Evolutionary conservation across 2,797 vertebrate genomes (phyloP).

Genomic region (Telmatherina bonti): DNA sequence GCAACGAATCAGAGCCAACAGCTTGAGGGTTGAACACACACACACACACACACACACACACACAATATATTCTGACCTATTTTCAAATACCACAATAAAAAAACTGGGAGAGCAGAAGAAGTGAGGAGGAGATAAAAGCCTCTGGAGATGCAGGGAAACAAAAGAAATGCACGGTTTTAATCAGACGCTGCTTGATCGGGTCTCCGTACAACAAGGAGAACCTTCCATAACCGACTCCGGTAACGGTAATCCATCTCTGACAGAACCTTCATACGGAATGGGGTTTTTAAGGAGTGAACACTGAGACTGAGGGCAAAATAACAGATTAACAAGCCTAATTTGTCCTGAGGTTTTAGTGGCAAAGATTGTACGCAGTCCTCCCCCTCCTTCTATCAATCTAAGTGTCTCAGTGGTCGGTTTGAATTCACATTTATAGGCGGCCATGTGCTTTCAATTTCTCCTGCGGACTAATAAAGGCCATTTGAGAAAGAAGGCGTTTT

Average conservation of each 20-base stretch:
- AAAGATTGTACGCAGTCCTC: conserved; percentile 68
- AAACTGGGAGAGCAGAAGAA: conserved; percentile 5
- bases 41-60: conserved; percentile 32
- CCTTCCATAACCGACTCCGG: conserved; percentile 48
- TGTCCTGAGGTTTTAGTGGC: conserved; percentile 82
- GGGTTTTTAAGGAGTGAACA: conserved; percentile 51
- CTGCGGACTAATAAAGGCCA: conserved; percentile 73
- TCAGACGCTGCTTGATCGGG: neutral
- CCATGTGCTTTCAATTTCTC: conserved; percentile 82
- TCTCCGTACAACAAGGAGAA: conserved; percentile 2
- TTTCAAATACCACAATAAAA: conserved; percentile 51
- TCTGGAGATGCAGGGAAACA: conserved; percentile 7
- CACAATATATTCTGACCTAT: too few species aligned
- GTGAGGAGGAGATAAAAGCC: conserved; percentile 22
- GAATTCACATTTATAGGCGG: conserved; percentile 69
- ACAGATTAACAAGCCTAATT: conserved; percentile 84
- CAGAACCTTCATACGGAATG: conserved; percentile 53
- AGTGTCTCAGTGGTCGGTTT: conserved; percentile 76
- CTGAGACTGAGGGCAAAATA: conserved; percentile 74
- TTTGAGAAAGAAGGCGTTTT: conserved; percentile 69
- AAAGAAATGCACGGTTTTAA: conserved; percentile 20
- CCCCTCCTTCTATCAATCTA: conserved; percentile 73
- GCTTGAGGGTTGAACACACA: conserved; percentile 34
- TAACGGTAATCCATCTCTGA: conserved; percentile 60
- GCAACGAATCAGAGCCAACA: conserved; percentile 31